phyloP scores from a whole-genome alignment of 2,888 invertebrate genomes.

The Melipona beecheii region DNA sequence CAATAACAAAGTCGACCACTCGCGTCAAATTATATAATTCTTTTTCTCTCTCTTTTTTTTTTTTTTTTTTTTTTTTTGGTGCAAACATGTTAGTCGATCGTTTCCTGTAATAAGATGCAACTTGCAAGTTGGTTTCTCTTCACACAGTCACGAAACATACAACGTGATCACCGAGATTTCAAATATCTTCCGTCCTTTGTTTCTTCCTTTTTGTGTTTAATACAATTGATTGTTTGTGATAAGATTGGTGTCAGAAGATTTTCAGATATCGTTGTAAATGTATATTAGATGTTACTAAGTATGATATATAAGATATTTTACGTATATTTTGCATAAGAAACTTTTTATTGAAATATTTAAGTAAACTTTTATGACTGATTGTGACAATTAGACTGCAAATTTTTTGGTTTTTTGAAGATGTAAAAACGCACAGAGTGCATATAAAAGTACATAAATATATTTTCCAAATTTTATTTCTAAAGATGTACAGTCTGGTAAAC shows the following conservation, averaged over 20 bases:
- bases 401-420: too few relatives aligned
- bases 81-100: background rate
- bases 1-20: background rate
- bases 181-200: background rate
- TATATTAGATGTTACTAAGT: too few relatives aligned
- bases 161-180: background rate
- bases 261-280: background rate
- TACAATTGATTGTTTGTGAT: background rate
- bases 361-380: too few relatives aligned
- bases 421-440: too few relatives aligned
- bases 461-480: too few relatives aligned
- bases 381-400: too few relatives aligned
- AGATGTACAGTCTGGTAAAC: background rate
- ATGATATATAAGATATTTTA: too few relatives aligned
- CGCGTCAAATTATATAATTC: constrained; percentile 15
- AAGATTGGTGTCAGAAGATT: background rate
- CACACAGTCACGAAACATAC: background rate
- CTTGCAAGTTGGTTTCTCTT: background rate
- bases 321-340: too few relatives aligned
- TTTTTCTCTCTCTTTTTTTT: too few relatives aligned
- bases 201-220: too few relatives aligned
- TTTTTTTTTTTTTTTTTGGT: background rate
- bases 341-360: too few relatives aligned
- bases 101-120: background rate
- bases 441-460: too few relatives aligned